Base-by-base conservation (phyloP, 2,888 invertebrate genomes). In the Azorinus chamasolen region DNA sequence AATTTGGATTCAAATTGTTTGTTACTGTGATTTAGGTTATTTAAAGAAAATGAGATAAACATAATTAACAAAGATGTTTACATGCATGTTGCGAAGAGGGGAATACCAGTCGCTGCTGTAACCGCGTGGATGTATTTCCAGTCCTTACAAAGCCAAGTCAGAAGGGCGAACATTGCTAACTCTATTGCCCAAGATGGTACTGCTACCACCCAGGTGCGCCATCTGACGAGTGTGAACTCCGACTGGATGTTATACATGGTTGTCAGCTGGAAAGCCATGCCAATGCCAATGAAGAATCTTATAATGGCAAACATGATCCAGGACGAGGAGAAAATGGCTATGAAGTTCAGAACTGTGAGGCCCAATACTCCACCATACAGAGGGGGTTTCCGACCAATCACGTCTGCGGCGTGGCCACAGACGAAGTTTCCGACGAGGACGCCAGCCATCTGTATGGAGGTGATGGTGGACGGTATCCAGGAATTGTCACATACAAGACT, bases 161-260 rank as follows among this genome's bases (percentile, higher is more conserved):
- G 65, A 14, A 83, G 50, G 5, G 79, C 83, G 61, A 80, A 79
- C 2, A 79, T 41, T 2, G 73, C 78, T 3, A 66, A 58, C 22
- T 79, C 80, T 6, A 82, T 10, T 0, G 81, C 71, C 83, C 84
- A 85, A 2, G 82, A 80, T 0, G 84, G 85, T 6, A 86, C 59
- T 5, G 83, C 71, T 32, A 83, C 82, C 3, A 77, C 46, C 66
- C 82, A 62, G 0, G 86, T 63, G 20, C 87, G 48, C 72, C 83
- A 85, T 16, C 75, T 62, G 0, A 70, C 63, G 5, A 80, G 72
- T 2, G 81, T 81, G 24, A 85, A 84, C 63, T 87, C 87, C 8
- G 71, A 74, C 41, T 43, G n/a, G 2, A 79, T 32, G 25, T 63
- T 74, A 50, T 79, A 74, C 27, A 62, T 65, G 14, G 57, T 58